Conservation (phyloP, 2,888 invertebrate species). For the Philopedon plagiatum region DNA sequence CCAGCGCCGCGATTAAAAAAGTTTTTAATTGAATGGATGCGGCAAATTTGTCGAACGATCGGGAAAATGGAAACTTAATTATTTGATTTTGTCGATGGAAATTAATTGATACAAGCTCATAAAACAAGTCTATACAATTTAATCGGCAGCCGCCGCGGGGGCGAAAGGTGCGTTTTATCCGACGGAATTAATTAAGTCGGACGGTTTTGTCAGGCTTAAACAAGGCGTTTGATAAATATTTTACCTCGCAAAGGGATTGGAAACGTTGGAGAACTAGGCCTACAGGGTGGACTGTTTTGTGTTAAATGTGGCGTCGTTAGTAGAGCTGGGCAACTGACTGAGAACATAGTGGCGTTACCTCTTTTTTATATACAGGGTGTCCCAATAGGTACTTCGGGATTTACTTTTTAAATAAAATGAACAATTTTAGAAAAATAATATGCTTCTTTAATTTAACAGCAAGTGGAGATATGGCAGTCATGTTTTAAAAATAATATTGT, state of each 20-base stretch:
- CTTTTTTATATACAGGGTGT: too few relatives aligned
- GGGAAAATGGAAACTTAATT: conserved; percentile 12
- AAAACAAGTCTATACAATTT: conserved; percentile 12
- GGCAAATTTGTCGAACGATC: conserved; percentile 9
- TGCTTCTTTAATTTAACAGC: too few relatives aligned
- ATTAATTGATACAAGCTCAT: conserved; percentile 17
- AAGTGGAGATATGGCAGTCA: too few relatives aligned
- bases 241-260: background rate
- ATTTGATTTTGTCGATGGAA: conserved; percentile 15
- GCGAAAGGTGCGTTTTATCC: conserved; percentile 8
- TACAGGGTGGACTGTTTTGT: too few relatives aligned
- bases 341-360: too few relatives aligned
- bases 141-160: background rate
- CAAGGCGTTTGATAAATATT: conserved; percentile 7
- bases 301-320: too few relatives aligned
- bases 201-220: background rate
- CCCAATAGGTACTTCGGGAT: too few relatives aligned
- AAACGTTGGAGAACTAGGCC: too few relatives aligned
- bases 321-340: too few relatives aligned
- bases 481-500: too few relatives aligned
- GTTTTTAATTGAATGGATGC: conserved; percentile 7
- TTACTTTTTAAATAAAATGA: too few relatives aligned
- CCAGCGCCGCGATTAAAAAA: conserved; percentile 11
- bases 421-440: too few relatives aligned
- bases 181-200: background rate